phyloP scores from a whole-genome alignment of 2,888 invertebrate genomes.

The Nesidiocoris tenuis region DNA sequence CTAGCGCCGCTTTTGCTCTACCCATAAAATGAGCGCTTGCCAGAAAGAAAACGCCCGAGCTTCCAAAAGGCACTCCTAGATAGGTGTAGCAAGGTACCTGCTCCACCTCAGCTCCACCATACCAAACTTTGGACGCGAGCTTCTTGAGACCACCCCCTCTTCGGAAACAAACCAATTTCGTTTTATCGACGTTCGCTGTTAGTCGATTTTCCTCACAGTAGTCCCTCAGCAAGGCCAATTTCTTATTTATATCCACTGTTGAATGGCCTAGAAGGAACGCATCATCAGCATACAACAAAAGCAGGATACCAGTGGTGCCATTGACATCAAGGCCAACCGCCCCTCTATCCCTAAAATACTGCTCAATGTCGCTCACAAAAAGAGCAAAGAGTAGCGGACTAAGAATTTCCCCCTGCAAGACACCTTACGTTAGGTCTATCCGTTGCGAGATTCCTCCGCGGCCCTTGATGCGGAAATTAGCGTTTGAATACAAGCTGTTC shows the following conservation, averaged over 20 bases:
- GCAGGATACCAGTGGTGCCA: constrained; percentile 8
- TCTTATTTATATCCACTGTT: constrained; percentile 11
- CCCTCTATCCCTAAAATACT: constrained; percentile 7
- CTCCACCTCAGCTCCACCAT: constrained; percentile 9
- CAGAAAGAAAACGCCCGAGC: not conserved
- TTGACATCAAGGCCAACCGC: not conserved
- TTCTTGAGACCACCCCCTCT: constrained; percentile 13
- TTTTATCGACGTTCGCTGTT: constrained; percentile 10
- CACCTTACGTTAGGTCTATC: constrained; percentile 11
- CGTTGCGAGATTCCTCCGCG: not conserved
- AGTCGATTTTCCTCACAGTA: constrained; percentile 10
- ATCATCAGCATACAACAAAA: constrained; percentile 21
- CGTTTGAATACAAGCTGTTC: constrained; percentile 5
- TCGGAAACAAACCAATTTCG: constrained; percentile 19
- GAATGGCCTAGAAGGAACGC: constrained; percentile 1
- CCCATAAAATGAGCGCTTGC: not conserved
- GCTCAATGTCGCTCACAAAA: constrained; percentile 11
- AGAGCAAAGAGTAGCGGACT: constrained; percentile 27
- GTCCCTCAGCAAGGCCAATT: constrained; percentile 8
- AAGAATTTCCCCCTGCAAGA: constrained; percentile 9
- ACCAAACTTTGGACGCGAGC: not conserved
- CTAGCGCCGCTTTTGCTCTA: not conserved
- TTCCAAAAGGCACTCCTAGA: constrained; percentile 1
- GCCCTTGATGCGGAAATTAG: not conserved
- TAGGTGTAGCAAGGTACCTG: constrained; percentile 10